These are phyloP conservation scores for Accipiter cooperii DNA, from an alignment of 2,113 vertebrate species.

Conservation along the genomic window DNA sequence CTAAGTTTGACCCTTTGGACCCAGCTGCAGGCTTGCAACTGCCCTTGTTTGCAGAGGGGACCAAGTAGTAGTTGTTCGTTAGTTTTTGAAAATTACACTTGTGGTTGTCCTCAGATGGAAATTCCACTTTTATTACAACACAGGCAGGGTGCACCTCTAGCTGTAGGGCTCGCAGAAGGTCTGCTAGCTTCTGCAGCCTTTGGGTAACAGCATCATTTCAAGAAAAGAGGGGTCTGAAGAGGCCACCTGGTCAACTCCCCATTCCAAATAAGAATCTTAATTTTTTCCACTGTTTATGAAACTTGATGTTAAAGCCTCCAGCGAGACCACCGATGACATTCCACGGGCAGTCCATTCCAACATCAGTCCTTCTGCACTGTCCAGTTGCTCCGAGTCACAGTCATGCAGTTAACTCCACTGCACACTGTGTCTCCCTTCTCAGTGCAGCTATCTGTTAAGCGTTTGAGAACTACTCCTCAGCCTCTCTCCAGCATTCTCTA, in stretches of 20 bases:
- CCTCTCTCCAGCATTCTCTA: neutral
- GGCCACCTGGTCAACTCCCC: neutral
- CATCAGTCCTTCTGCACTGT: neutral
- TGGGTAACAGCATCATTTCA: fast-evolving
- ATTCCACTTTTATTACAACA: fast-evolving
- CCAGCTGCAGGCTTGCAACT: neutral
- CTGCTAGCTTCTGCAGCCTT: neutral
- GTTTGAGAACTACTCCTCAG: neutral
- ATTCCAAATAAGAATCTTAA: neutral
- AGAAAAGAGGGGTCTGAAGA: neutral
- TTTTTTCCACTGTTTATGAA: neutral
- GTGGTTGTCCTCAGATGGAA: fast-evolving
- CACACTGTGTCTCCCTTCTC: neutral
- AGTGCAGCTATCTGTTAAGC: fast-evolving
- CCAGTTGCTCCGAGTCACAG: fast-evolving
- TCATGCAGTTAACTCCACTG: fast-evolving
- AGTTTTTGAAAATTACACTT: neutral
- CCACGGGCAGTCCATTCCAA: neutral
- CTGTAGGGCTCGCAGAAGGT: neutral
- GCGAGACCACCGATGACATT: fast-evolving
- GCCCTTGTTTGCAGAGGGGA: neutral
- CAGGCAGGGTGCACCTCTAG: fast-evolving
- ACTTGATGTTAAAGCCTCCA: neutral
- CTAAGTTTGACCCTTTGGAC: neutral
- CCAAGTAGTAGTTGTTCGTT: neutral